A percentile compares a stretch with the other conserved stretches of the same genome.
Conservation (phyloP, 2,888 invertebrate species). For the Aphrophora alni region DNA sequence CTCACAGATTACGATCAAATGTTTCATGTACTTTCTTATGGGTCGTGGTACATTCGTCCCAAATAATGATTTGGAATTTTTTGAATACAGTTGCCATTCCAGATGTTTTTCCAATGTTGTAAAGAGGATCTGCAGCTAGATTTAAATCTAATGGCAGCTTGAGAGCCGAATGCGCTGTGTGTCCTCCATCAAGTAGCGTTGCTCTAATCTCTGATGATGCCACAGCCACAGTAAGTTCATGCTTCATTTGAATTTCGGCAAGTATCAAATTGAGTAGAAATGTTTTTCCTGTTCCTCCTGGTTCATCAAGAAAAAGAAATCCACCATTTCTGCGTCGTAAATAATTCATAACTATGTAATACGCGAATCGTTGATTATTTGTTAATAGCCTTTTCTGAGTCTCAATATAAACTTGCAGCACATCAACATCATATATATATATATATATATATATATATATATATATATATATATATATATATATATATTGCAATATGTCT, state of each 20-base stretch:
- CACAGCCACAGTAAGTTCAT: background rate
- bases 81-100: slow-evolving; percentile 18
- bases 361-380: slow-evolving; percentile 38
- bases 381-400: slow-evolving; percentile 20
- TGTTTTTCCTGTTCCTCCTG: background rate
- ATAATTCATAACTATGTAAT: slow-evolving; percentile 45
- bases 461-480: too few species aligned
- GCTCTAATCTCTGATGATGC: background rate
- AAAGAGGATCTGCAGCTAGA: background rate
- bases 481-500: slow-evolving; percentile 48
- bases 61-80: too few species aligned
- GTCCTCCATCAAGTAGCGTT: background rate
- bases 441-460: too few species aligned
- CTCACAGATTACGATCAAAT: too few species aligned
- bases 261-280: background rate
- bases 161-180: background rate
- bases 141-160: slow-evolving; percentile 1
- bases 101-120: slow-evolving; percentile 20
- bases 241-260: background rate
- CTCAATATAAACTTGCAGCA: slow-evolving; percentile 42
- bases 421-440: slow-evolving; percentile 44
- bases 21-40: too few species aligned
- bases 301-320: background rate
- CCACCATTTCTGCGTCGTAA: background rate
- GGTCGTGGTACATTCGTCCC: too few species aligned